Percentiles rank a stretch among this genome's conserved stretches.
These are phyloP conservation scores for Siphonodentalium dalli DNA, from an alignment of 2,888 invertebrate species.

Conservation along the genomic window DNA sequence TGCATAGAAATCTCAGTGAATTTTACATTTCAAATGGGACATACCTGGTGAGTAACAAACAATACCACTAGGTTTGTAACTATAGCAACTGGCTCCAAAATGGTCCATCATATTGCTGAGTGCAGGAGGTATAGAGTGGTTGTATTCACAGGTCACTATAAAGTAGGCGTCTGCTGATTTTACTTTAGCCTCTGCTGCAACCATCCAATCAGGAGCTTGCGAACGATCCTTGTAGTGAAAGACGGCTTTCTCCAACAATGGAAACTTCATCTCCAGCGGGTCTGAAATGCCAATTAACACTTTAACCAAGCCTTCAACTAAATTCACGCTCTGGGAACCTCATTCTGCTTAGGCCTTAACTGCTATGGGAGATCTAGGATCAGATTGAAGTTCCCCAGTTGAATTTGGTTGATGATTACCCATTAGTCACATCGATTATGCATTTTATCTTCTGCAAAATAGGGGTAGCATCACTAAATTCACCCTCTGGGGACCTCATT, in stretches of 20 bases:
- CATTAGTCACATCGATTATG: no score
- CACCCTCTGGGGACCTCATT: no score
- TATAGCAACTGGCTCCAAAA: constrained; percentile 64
- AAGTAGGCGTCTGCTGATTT: constrained; percentile 64
- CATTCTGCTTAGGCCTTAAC: no score
- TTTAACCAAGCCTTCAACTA: not conserved
- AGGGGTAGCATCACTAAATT: no score
- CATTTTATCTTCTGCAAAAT: no score
- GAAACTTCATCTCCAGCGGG: constrained; percentile 61
- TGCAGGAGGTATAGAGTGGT: constrained; percentile 66
- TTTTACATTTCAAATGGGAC: no score
- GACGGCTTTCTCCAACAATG: constrained; percentile 43
- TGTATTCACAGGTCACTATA: constrained; percentile 64
- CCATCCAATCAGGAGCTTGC: constrained; percentile 35
- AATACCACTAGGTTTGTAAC: constrained; percentile 58
- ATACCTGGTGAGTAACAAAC: constrained; percentile 56
- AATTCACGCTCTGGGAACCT: no score
- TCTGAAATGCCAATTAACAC: constrained; percentile 47
- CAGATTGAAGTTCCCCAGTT: no score
- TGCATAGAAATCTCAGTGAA: no score
- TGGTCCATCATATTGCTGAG: constrained; percentile 67
- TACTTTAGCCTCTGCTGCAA: constrained; percentile 31
- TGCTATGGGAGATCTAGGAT: no score
- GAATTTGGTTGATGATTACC: no score
- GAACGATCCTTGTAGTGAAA: constrained; percentile 39